Percentiles rank a stretch among this genome's conserved stretches.
Conservation (phyloP, 2,797 vertebrate genomes). For the Sebastes hubbsi region DNA sequence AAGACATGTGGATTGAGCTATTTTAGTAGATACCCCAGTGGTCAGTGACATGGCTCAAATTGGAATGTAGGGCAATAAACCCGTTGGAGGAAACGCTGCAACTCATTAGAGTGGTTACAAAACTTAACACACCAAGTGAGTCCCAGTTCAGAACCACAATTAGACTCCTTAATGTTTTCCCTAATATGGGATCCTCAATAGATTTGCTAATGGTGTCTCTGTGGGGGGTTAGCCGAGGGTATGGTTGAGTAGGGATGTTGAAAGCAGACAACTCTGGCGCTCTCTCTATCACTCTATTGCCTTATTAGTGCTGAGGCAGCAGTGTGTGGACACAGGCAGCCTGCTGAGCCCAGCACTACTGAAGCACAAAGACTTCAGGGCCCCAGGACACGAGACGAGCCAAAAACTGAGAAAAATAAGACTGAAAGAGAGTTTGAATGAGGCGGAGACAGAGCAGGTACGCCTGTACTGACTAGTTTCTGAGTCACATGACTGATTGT, state of each 20-base stretch:
- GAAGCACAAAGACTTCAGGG: slow-evolving; percentile 79
- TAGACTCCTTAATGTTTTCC: slow-evolving; percentile 73
- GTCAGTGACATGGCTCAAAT: slow-evolving; percentile 74
- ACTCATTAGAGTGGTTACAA: slow-evolving; percentile 72
- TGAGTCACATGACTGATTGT: slow-evolving; percentile 18
- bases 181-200: slow-evolving; percentile 72
- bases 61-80: slow-evolving; percentile 75
- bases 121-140: slow-evolving; percentile 66
- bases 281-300: slow-evolving; percentile 76
- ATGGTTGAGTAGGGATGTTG: slow-evolving; percentile 71
- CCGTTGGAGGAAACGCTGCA: slow-evolving; percentile 64
- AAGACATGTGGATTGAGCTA: slow-evolving; percentile 60
- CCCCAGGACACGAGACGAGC: slow-evolving; percentile 62
- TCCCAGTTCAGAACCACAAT: slow-evolving; percentile 71
- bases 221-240: slow-evolving; percentile 68
- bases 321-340: slow-evolving; percentile 77
- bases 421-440: slow-evolving; percentile 31
- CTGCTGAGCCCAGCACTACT: slow-evolving; percentile 84
- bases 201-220: slow-evolving; percentile 70
- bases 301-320: slow-evolving; percentile 85
- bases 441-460: slow-evolving; percentile 27
- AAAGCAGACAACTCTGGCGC: slow-evolving; percentile 74
- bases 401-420: slow-evolving; percentile 61
- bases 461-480: slow-evolving; percentile 14
- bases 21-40: slow-evolving; percentile 63